Percentiles rank a stretch among this genome's conserved stretches.
Conservation (phyloP, 1,140 invertebrate species). For the Drosophila pachea region DNA sequence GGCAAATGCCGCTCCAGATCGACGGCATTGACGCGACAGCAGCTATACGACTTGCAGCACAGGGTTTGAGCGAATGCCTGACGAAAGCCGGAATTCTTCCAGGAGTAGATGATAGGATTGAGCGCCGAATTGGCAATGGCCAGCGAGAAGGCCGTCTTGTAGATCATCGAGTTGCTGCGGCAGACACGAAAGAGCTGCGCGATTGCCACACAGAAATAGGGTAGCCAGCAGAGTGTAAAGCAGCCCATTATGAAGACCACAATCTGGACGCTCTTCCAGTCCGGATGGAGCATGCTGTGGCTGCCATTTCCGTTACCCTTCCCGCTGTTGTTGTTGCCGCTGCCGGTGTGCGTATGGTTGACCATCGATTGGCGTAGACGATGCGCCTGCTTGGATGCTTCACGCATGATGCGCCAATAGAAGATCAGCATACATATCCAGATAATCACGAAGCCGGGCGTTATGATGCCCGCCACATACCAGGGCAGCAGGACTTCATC, state of each 20-base stretch:
- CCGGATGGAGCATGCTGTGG: slow-evolving; percentile 81
- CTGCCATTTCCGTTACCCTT: slow-evolving; percentile 47
- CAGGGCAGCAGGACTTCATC: slow-evolving; percentile 73
- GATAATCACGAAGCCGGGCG: slow-evolving; percentile 84
- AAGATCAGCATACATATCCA: slow-evolving; percentile 86
- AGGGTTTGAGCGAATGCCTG: slow-evolving; percentile 84
- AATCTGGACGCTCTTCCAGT: slow-evolving; percentile 87
- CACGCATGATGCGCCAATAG: slow-evolving; percentile 87
- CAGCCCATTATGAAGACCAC: slow-evolving; percentile 86
- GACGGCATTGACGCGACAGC: slow-evolving; percentile 26
- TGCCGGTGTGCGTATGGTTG: slow-evolving; percentile 56
- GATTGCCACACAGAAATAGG: slow-evolving; percentile 84
- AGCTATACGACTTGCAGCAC: slow-evolving; percentile 82
- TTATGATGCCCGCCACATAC: slow-evolving; percentile 84
- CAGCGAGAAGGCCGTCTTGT: slow-evolving; percentile 85
- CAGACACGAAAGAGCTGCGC: slow-evolving; percentile 81
- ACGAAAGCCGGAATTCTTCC: slow-evolving; percentile 88
- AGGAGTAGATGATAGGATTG: slow-evolving; percentile 89
- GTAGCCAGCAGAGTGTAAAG: slow-evolving; percentile 88
- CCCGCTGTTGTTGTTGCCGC: too few species aligned
- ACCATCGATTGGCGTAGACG: slow-evolving; percentile 80
- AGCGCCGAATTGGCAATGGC: slow-evolving; percentile 87
- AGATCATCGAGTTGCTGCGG: slow-evolving; percentile 81
- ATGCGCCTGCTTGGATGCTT: slow-evolving; percentile 84
- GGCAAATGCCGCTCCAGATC: slow-evolving; percentile 52